Base-by-base conservation (phyloP, 2,113 vertebrate species). In the Onychostoma macrolepis region DNA sequence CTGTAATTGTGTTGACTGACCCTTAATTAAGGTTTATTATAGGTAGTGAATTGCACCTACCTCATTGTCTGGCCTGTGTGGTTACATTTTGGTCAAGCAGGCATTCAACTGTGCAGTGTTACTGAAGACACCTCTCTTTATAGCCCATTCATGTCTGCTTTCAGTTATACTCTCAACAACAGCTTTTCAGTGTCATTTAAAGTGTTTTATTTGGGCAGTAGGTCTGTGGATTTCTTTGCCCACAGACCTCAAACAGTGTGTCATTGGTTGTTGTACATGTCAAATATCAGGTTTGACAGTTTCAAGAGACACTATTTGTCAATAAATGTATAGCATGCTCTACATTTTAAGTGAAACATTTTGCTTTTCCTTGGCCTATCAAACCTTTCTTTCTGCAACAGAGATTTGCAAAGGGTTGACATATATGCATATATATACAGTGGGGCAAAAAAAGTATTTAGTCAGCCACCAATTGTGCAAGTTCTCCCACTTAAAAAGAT, bases 231-330 rank as follows among this genome's bases (percentile, higher is more conserved):
- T 77, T 48, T 45, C 26, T 53, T 78, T 78, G 8, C 33, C 30
- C 67, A 71, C 75, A 30, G 12, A 43, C 38, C 11, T 45, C 12
- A 48, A 26, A 30, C 28, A 33, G 28, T 6, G 4, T 2, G 3
- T 76, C 24, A 13, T 38, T 75, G 38, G 24, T 75, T 75, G 41
- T 75, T 75, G n/a, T 43, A n/a, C 21, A n/a, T 74, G 72, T 72
- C 72, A 13, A 15, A 43, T 43, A 43, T 43, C 4, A 30, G 45
- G 26, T 10, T 10, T 71, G 28, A 33, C 26, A 1, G 75, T 48
- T 28, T 30, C 9, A 9, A 30, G 45, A 48, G 6, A 9, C 28
- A 21, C 45, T 26, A 26, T 53, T 9, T 76, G n/a, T 77, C 13
- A 50, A 28, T 30, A 17, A 15, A 30, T 30, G 30, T 77, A 0